Conservation (phyloP, 1,140 invertebrate genomes). For the Drosophila santomea region DNA sequence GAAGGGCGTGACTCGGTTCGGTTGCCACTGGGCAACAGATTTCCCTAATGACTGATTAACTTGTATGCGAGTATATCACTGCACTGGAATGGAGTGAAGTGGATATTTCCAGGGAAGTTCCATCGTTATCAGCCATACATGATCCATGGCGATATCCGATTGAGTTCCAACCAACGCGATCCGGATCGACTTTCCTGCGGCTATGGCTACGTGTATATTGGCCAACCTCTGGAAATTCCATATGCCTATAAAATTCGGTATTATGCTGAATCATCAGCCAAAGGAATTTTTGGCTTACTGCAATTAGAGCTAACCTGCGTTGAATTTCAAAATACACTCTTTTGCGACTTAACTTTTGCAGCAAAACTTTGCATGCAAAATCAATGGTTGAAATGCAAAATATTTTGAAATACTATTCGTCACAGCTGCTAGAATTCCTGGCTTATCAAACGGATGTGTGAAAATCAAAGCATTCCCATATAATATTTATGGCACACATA, state of each 20-base stretch:
- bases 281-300: neutral
- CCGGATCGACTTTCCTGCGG: neutral
- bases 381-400: conserved; percentile 35
- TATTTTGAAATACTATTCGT: conserved; percentile 34
- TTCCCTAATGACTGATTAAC: neutral
- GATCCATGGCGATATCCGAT: neutral
- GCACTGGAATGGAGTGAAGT: neutral
- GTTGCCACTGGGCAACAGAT: neutral
- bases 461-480: conserved; percentile 1
- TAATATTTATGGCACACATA: too few relatives aligned
- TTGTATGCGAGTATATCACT: neutral
- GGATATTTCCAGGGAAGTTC: neutral
- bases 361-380: neutral
- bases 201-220: neutral
- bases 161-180: neutral
- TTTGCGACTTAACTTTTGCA: neutral
- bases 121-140: neutral
- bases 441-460: conserved; percentile 20
- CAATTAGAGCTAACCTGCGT: neutral
- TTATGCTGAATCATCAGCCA: neutral
- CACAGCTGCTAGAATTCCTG: neutral
- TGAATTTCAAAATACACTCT: neutral
- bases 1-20: neutral
- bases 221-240: neutral
- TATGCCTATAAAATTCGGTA: neutral